Conservation (phyloP, 2,113 vertebrate species). For the Verasper variegatus region DNA sequence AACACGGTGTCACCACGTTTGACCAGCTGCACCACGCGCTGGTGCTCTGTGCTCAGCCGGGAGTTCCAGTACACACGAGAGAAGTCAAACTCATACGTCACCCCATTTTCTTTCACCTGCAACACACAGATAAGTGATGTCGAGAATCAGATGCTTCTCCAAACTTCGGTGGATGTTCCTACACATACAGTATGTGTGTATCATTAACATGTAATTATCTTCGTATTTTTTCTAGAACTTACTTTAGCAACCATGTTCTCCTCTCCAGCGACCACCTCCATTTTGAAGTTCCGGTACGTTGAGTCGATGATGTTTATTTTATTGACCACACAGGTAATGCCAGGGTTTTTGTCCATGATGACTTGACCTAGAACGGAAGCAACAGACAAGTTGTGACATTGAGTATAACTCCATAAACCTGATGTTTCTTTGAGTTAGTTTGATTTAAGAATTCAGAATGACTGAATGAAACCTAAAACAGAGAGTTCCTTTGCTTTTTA, state of each 20-base stretch:
- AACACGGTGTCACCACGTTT: slow-evolving; percentile 86
- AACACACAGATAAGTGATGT: neutral
- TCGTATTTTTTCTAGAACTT: slow-evolving; percentile 20
- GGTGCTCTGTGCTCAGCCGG: slow-evolving; percentile 92
- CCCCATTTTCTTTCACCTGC: slow-evolving; percentile 94
- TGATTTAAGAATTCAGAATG: neutral
- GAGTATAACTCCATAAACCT: neutral
- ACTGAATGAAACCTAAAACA: too few species aligned
- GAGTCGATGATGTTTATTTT: slow-evolving; percentile 92
- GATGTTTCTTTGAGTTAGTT: neutral
- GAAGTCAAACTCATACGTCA: slow-evolving; percentile 93
- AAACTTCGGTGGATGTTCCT: neutral
- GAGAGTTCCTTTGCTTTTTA: too few species aligned
- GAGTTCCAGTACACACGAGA: slow-evolving; percentile 98
- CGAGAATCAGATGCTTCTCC: neutral
- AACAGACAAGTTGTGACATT: neutral
- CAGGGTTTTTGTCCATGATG: slow-evolving; percentile 96
- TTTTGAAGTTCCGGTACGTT: slow-evolving; percentile 94
- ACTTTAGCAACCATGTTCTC: slow-evolving; percentile 93
- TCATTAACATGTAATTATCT: neutral
- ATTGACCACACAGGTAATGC: slow-evolving; percentile 94
- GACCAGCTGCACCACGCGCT: slow-evolving; percentile 86
- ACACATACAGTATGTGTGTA: too few species aligned
- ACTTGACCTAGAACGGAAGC: slow-evolving; percentile 87
- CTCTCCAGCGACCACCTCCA: slow-evolving; percentile 94